Base-by-base conservation (phyloP, 2,797 vertebrate genomes). In the Pempheris klunzingeri region DNA sequence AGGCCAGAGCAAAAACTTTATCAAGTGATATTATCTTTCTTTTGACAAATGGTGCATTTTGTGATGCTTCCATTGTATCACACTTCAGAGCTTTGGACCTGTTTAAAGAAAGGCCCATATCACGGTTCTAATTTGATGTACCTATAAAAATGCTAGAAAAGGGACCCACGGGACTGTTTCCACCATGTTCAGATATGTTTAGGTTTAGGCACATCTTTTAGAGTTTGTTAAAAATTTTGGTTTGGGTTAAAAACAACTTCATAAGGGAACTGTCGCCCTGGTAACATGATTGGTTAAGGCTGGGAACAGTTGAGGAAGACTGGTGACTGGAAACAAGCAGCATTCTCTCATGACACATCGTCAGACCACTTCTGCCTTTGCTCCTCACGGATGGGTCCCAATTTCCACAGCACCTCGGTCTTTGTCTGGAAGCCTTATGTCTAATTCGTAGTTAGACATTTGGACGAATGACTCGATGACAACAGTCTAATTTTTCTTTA, bases 291-390 rank as follows among this genome's bases (percentile, higher is more conserved):
- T 41, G 34, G 54, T 46, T 65, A 2, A 32, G 26, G n/a, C 66
- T 38, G 14, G 47, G 32, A 0, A 30, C 17, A 14, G 4, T 39
- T 28, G n/a, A 15, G 4, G 14, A 69, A 60, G 22, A 53, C 58
- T 68, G 46, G 46, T 64, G 54, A 44, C 39, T n/a, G 49, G 54
- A 80, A 77, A 54, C 38, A 46, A 58, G 57, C 57, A 41, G 55
- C 17, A 9, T n/a, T 44, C 54, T 70, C 68, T 50, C 69, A 52
- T 58, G 74, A 55, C 39, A 64, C 32, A 47, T 46, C 36, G 2
- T 30, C 28, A 43, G 44, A 57, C 46, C n/a, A 32, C 24, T 57
- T 47, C 2, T 44, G 41, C 12, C 34, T 50, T 43, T 59, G 46
- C 47, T 52, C 55, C 28, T 44, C 28, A 30, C 61, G 22, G 34